Base-by-base conservation (phyloP, 2,888 invertebrate species). In the Oscheius sp. region DNA sequence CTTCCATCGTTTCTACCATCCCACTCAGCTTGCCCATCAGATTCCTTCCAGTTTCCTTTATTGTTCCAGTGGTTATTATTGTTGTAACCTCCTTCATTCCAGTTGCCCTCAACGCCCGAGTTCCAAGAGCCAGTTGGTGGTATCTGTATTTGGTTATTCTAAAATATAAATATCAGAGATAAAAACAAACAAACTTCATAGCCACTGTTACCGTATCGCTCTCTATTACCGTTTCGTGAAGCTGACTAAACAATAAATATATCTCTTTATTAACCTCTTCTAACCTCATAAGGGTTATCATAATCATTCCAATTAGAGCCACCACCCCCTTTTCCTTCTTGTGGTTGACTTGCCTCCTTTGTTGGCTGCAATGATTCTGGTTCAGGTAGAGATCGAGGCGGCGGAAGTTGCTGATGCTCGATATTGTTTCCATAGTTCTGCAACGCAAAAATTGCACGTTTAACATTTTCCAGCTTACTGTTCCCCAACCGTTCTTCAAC, bases 401-500 rank as follows among this genome's bases (percentile, higher is more conserved):
- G 33, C 5, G 54, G 54, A 2, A 54, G 54, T 17, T 54, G 54
- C 26, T 50, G 50, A 5, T 54, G 54, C 20, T 54, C 54, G 8
- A 54, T 20, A 30, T 54, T 54, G 33, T 54, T 54, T n/a, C 47
- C 47, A 22, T 22, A 17, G 12, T 41, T 47, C 47, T 22, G 20
- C 5, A 32, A 32, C 54, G 32, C 20, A 33, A 54, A 9, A 51
- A 9, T 28, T 47, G 3, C 9, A 14, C 24, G 14, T 26, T 26
- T 26, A 28, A 9, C 17, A 47, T 24, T 47, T 20, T 45, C n/a
- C 6, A 47, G 51, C 54, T 17, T 54, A 54, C 54, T 33, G 32
- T 54, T 54, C 36, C 36, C 54, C 54, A 54, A 33, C 54, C 54
- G 17, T 24, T 24, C 32, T 54, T 54, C 54, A 54, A 33, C n/a